Conservation (phyloP, 2,113 vertebrate genomes). For the Sinocyclocheilus anshuiensis region DNA sequence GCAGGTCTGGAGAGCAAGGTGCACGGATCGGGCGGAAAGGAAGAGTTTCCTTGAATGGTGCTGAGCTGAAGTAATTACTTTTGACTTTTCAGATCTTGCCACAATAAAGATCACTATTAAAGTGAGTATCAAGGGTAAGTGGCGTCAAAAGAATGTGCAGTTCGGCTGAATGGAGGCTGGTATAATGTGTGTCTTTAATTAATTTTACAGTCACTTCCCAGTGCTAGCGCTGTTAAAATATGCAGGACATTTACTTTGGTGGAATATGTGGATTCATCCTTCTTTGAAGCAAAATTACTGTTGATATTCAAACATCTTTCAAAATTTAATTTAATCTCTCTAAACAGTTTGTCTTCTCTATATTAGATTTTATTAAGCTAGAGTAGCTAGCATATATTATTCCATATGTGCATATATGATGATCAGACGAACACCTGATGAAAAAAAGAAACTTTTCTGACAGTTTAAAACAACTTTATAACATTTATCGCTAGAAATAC, state of each 20-base stretch:
- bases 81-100: constrained; percentile 1
- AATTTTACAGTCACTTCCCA: constrained; percentile 3
- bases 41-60: background rate
- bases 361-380: background rate
- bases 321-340: background rate
- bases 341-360: background rate
- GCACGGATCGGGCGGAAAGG: background rate
- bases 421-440: background rate
- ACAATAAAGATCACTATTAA: constrained; percentile 10
- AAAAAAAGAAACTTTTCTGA: background rate
- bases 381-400: background rate
- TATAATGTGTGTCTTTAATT: constrained; percentile 7
- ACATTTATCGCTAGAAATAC: background rate
- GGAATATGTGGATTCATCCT: background rate
- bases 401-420: background rate
- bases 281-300: background rate
- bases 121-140: constrained; percentile 1
- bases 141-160: constrained; percentile 17
- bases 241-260: background rate
- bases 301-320: background rate
- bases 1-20: constrained; percentile 59
- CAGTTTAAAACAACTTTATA: background rate
- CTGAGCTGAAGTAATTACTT: constrained; percentile 3
- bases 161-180: constrained; percentile 7
- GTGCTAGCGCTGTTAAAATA: background rate